Evolutionary conservation across 2,797 vertebrate species (phyloP).

Genomic region (Novumbra hubbsi): DNA sequence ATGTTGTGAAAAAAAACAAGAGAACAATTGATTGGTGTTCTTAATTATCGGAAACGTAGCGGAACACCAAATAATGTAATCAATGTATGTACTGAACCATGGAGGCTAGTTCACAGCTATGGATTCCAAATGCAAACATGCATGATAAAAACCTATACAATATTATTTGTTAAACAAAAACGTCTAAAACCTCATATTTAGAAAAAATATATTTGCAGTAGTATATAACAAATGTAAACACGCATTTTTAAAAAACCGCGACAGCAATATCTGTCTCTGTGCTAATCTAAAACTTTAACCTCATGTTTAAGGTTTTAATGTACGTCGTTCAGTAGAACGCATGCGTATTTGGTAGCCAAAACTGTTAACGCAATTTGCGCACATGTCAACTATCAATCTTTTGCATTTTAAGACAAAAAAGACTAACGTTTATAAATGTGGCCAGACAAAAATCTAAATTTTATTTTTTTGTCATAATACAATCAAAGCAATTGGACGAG

Average conservation of each 20-base stretch:
- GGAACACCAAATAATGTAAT: neutral
- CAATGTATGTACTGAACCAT: neutral
- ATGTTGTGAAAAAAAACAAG: neutral
- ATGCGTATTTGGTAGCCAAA: neutral
- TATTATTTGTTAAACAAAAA: too few species aligned
- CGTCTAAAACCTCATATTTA: too few species aligned
- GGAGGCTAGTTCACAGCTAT: neutral
- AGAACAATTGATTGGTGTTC: neutral
- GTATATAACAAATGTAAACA: too few species aligned
- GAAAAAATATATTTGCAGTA: too few species aligned
- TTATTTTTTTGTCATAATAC: neutral
- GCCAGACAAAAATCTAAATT: neutral
- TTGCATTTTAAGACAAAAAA: neutral
- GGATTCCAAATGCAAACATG: neutral
- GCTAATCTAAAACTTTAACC: neutral
- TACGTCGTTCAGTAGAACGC: neutral
- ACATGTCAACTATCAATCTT: slow-evolving; percentile 9
- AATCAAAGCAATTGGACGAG: neutral
- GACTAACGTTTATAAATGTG: neutral
- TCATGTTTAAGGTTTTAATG: neutral
- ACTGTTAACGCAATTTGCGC: neutral
- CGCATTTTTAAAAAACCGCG: too few species aligned
- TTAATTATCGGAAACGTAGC: neutral
- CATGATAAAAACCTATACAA: neutral
- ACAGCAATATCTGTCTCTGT: neutral